phyloP scores from a whole-genome alignment of 2,888 invertebrate species.

The Cecidostiba fungosa region DNA sequence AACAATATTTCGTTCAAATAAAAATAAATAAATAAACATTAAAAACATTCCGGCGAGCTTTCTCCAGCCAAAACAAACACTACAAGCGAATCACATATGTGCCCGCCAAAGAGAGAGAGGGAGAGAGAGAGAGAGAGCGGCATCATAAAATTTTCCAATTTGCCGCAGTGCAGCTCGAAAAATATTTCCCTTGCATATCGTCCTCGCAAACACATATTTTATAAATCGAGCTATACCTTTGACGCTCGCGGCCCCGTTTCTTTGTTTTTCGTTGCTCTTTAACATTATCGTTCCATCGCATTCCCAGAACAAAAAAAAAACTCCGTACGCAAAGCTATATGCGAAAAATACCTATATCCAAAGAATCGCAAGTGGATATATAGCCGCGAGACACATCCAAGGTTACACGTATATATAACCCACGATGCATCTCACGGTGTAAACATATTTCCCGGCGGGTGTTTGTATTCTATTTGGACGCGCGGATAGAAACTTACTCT shows the following conservation, averaged over 20 bases:
- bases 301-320: background rate
- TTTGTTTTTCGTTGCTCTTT: background rate
- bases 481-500: conserved; percentile 53
- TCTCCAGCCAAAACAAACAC: background rate
- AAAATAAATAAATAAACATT: background rate
- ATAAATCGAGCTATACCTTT: conserved; percentile 14
- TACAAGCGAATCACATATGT: background rate
- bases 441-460: conserved; percentile 73
- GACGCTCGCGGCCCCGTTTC: background rate
- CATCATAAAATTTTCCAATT: conserved; percentile 40
- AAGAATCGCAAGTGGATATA: conserved; percentile 30
- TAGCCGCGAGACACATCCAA: conserved; percentile 35
- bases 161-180: conserved; percentile 3
- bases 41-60: conserved; percentile 11
- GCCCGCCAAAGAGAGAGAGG: background rate
- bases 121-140: background rate
- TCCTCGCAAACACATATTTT: conserved; percentile 35
- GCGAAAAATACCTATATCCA: conserved; percentile 25
- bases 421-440: conserved; percentile 59
- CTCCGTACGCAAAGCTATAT: background rate
- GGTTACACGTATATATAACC: conserved; percentile 34
- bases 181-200: conserved; percentile 49
- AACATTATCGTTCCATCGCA: background rate
- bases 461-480: conserved; percentile 76
- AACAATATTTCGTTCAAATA: too few species aligned